These are phyloP conservation scores for Trematomus loennbergii DNA, from an alignment of 2,113 vertebrate species.

Conservation along the genomic window DNA sequence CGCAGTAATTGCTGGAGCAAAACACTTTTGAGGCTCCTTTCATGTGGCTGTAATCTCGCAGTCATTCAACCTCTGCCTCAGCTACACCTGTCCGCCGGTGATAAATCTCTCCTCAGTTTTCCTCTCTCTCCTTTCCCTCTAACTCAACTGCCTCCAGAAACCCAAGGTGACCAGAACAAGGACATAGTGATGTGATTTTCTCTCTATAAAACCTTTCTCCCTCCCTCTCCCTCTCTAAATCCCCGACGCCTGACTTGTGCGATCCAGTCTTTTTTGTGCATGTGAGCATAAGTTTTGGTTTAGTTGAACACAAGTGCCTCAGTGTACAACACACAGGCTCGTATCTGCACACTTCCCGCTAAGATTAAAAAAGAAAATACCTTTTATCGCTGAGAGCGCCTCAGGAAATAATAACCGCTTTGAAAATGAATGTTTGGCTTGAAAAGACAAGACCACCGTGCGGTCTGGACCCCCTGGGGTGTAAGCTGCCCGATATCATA, in stretches of 20 bases:
- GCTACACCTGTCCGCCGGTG: conserved; percentile 55
- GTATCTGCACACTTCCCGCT: conserved; percentile 7
- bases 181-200: conserved; percentile 30
- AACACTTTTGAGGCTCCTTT: conserved; percentile 29
- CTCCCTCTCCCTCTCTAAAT: conserved; percentile 11
- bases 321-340: conserved; percentile 5
- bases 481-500: conserved; percentile 45
- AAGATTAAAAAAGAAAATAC: conserved; percentile 31
- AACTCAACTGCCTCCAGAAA: conserved; percentile 43
- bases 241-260: conserved; percentile 29
- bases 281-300: conserved; percentile 9
- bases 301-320: conserved; percentile 22
- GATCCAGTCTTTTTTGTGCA: conserved; percentile 9
- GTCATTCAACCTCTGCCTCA: conserved; percentile 48
- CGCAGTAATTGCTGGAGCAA: conserved; percentile 24
- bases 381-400: conserved; percentile 35
- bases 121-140: conserved; percentile 21
- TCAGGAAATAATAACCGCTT: conserved; percentile 50
- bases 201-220: conserved; percentile 11
- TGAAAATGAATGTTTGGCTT: conserved; percentile 47
- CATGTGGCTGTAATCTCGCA: conserved; percentile 31
- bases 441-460: conserved; percentile 27
- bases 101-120: conserved; percentile 50
- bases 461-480: conserved; percentile 29
- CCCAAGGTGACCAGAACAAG: conserved; percentile 59